phyloP scores from a whole-genome alignment of 23 tunicate species.

The Oikopleura vanhoeffeni region DNA sequence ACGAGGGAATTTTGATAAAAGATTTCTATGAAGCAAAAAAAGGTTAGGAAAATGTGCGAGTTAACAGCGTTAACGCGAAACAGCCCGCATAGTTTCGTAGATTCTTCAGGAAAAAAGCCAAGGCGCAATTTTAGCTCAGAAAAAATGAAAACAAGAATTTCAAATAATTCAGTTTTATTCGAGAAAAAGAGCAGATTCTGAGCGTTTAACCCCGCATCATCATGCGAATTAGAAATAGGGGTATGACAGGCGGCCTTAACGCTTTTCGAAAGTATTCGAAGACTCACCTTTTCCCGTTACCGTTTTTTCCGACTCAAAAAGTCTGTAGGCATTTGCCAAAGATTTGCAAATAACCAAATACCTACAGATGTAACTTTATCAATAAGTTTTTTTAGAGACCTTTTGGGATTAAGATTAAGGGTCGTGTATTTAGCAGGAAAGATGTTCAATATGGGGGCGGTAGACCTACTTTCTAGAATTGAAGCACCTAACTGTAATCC shows the following conservation, averaged over 20 bases:
- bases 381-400: background rate
- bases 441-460: background rate
- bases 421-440: background rate
- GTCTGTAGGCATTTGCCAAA: background rate
- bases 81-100: background rate
- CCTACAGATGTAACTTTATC: background rate
- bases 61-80: background rate
- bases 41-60: background rate
- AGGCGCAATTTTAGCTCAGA: background rate
- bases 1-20: no score
- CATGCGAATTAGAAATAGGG: background rate
- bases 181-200: background rate
- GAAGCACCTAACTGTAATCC: no score
- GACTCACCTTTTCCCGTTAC: background rate
- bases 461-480: background rate
- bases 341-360: background rate
- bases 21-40: no score
- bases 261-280: background rate
- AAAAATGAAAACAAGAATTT: background rate
- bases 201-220: background rate
- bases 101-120: background rate
- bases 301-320: background rate
- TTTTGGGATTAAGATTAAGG: background rate
- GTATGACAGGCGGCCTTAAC: background rate
- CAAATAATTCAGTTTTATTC: background rate